phyloP scores from a whole-genome alignment of 2,888 invertebrate genomes.

The Lapara coniferarum region DNA sequence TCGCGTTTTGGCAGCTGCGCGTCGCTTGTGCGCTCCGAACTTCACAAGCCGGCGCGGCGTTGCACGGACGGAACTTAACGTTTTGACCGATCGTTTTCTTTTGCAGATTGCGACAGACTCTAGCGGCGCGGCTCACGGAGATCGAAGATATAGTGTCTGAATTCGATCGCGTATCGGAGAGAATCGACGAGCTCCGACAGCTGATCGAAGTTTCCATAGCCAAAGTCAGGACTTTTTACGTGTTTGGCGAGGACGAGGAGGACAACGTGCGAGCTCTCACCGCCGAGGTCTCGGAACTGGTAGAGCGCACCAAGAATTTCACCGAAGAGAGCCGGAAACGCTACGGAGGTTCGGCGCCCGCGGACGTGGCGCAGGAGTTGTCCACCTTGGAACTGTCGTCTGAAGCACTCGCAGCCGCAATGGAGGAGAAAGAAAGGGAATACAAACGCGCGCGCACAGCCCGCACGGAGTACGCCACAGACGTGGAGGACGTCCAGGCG shows the following conservation, averaged over 20 bases:
- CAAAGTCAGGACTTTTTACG: conserved; percentile 88
- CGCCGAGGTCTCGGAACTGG: conserved; percentile 82
- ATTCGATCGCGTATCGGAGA: conserved; percentile 88
- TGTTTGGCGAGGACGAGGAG: conserved; percentile 89
- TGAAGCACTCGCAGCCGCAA: conserved; percentile 89
- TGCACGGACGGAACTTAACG: conserved; percentile 53
- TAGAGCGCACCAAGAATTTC: conserved; percentile 83
- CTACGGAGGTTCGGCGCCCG: conserved; percentile 87
- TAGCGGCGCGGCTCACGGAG: conserved; percentile 90
- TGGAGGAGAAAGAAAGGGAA: conserved; percentile 95
- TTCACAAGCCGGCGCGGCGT: conserved; percentile 54
- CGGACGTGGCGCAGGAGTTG: conserved; percentile 91
- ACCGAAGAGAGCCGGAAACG: conserved; percentile 84
- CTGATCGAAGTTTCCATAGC: conserved; percentile 86
- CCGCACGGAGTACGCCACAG: conserved; percentile 90
- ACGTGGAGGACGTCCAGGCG: conserved; percentile 90
- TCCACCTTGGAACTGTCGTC: conserved; percentile 92
- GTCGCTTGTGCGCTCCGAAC: conserved; percentile 55
- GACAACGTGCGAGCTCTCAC: conserved; percentile 84
- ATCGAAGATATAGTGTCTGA: conserved; percentile 89
- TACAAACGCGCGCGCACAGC: conserved; percentile 93
- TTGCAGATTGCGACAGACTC: conserved; percentile 90
- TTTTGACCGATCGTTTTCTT: conserved; percentile 57
- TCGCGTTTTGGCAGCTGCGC: conserved; percentile 76
- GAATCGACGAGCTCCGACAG: conserved; percentile 87